A percentile compares a stretch with the other conserved stretches of the same genome.
These are phyloP conservation scores for Camponotus fellah DNA, from an alignment of 2,888 invertebrate genomes.

Conservation along the genomic window DNA sequence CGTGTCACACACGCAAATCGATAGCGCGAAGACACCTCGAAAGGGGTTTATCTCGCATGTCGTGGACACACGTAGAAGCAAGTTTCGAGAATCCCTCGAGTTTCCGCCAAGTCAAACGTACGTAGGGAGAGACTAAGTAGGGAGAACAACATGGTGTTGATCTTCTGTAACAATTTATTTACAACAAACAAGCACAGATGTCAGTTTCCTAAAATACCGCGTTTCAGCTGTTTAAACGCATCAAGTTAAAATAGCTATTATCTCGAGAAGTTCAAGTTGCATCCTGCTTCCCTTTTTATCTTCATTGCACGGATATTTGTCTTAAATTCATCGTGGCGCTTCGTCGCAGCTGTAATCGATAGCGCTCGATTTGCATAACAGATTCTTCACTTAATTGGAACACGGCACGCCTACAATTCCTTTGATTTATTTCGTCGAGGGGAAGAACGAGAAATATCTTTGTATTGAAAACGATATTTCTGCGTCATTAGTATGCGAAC, in stretches of 20 bases:
- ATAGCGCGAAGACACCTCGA: not conserved
- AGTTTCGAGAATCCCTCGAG: slow-evolving; percentile 21
- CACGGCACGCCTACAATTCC: slow-evolving; percentile 37
- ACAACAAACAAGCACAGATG: not conserved
- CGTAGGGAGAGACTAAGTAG: slow-evolving; percentile 7
- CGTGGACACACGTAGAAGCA: not conserved
- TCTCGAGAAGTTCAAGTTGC: slow-evolving; percentile 28
- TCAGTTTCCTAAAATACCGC: not conserved
- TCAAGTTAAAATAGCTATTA: not conserved
- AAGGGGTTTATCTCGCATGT: not conserved
- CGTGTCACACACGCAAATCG: not conserved
- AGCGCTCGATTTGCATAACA: slow-evolving; percentile 50
- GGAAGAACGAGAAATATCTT: not conserved
- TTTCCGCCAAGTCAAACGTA: slow-evolving; percentile 23
- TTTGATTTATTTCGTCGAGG: slow-evolving; percentile 28
- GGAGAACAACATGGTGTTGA: slow-evolving; percentile 19
- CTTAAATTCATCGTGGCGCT: slow-evolving; percentile 35
- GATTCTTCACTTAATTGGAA: slow-evolving; percentile 52
- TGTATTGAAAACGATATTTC: not conserved
- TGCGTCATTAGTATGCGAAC: not conserved
- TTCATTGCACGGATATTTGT: slow-evolving; percentile 35
- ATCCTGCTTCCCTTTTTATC: not conserved
- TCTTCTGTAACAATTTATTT: slow-evolving; percentile 30
- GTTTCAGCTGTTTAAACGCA: slow-evolving; percentile 17
- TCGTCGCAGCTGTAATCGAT: slow-evolving; percentile 48